phyloP scores from a whole-genome alignment of 2,113 vertebrate species.

The Hippocampus abdominalis region DNA sequence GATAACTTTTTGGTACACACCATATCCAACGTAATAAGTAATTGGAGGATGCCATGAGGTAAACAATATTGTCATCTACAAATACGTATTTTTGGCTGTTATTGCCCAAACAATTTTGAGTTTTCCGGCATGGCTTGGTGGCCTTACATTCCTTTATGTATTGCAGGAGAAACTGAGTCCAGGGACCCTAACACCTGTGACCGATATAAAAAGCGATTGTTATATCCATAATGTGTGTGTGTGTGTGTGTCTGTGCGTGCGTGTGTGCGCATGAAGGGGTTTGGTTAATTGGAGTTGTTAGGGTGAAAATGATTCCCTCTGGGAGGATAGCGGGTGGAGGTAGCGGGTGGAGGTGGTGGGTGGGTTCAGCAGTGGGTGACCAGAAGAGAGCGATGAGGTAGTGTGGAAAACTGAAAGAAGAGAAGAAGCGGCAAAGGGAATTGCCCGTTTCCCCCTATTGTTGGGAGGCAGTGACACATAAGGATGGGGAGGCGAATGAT shows the following conservation, averaged over 20 bases:
- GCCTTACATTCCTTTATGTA: slow-evolving; percentile 38
- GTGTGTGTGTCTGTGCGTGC: slow-evolving; percentile 2
- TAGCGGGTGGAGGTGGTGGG: slow-evolving; percentile 44
- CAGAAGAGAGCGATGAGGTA: slow-evolving; percentile 7
- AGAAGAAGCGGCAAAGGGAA: slow-evolving; percentile 31
- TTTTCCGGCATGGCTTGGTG: background rate
- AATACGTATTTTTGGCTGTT: background rate
- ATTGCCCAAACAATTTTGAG: background rate
- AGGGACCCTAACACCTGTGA: slow-evolving; percentile 57
- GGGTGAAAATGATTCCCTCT: slow-evolving; percentile 66
- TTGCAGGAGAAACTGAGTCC: slow-evolving; percentile 25
- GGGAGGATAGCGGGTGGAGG: slow-evolving; percentile 43
- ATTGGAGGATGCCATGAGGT: background rate
- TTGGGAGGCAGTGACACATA: slow-evolving; percentile 61
- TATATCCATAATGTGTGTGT: background rate
- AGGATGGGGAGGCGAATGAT: slow-evolving; percentile 51
- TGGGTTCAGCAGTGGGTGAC: slow-evolving; percentile 48
- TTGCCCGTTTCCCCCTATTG: slow-evolving; percentile 33
- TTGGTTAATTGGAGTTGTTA: slow-evolving; percentile 71
- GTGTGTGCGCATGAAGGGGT: slow-evolving; percentile 42
- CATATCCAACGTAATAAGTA: background rate
- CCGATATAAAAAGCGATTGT: slow-evolving; percentile 26
- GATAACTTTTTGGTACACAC: no score
- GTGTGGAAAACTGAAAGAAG: background rate
- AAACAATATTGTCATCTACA: background rate